These are phyloP conservation scores for Acanthurus tractus DNA, from an alignment of 2,797 vertebrate genomes.

Conservation along the genomic window DNA sequence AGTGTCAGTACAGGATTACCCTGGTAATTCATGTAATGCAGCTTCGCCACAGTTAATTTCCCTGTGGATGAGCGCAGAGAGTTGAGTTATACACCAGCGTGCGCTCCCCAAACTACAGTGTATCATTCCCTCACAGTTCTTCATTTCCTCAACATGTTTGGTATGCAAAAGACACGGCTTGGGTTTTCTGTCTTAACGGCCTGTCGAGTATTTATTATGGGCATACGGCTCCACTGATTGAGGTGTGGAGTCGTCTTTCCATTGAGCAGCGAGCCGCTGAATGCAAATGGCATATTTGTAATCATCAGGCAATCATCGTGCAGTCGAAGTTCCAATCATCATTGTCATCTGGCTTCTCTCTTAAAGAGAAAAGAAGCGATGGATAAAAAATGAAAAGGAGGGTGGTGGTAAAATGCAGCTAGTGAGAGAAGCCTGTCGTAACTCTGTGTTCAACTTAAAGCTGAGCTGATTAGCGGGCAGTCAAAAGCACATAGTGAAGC, in stretches of 20 bases:
- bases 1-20: slow-evolving; percentile 79
- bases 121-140: slow-evolving; percentile 51
- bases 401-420: neutral
- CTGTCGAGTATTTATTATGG: slow-evolving; percentile 64
- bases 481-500: slow-evolving; percentile 24
- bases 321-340: slow-evolving; percentile 40
- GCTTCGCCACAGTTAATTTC: slow-evolving; percentile 81
- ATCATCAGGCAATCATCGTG: slow-evolving; percentile 58
- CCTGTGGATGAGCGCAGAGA: slow-evolving; percentile 72
- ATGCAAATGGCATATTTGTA: slow-evolving; percentile 58
- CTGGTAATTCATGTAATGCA: slow-evolving; percentile 82
- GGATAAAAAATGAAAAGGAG: slow-evolving; percentile 25
- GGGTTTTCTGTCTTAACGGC: slow-evolving; percentile 52
- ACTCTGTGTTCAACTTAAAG: slow-evolving; percentile 7
- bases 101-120: slow-evolving; percentile 62
- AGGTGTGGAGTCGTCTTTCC: slow-evolving; percentile 45
- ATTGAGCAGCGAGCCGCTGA: slow-evolving; percentile 41
- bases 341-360: slow-evolving; percentile 41
- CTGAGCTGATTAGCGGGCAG: slow-evolving; percentile 36
- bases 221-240: slow-evolving; percentile 51
- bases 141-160: slow-evolving; percentile 51
- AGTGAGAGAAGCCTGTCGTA: neutral
- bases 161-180: slow-evolving; percentile 58
- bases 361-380: slow-evolving; percentile 21
- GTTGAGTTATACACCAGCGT: slow-evolving; percentile 60